Evolutionary conservation across 2,113 vertebrate genomes (phyloP).

Genomic region (Solenodon paradoxus): DNA sequence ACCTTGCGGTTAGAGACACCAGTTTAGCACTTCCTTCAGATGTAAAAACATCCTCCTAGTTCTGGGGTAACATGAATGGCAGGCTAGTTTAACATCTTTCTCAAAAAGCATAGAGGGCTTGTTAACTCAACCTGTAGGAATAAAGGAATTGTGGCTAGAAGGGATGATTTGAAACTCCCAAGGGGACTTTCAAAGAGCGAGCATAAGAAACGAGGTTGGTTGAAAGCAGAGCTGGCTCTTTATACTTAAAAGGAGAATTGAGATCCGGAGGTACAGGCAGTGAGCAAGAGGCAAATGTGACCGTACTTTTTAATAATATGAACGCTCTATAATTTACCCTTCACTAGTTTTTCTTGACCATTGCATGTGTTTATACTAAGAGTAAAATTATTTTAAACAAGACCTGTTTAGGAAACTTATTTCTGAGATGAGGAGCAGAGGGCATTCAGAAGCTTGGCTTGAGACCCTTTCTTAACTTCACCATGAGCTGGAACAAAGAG

Average conservation of each 20-base stretch:
- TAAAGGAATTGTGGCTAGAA: background rate
- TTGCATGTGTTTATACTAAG: background rate
- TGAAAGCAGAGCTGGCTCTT: background rate
- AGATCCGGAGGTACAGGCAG: background rate
- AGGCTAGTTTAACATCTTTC: background rate
- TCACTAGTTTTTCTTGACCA: background rate
- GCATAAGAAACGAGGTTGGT: background rate
- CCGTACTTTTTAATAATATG: background rate
- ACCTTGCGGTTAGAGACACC: background rate
- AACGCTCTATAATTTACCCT: background rate
- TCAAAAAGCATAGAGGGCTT: background rate
- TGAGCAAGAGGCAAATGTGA: background rate
- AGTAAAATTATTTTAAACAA: background rate
- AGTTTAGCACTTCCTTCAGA: background rate
- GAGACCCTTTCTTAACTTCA: background rate
- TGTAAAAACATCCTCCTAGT: conserved; percentile 9
- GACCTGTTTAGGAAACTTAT: background rate
- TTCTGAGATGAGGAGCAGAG: background rate
- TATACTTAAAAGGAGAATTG: background rate
- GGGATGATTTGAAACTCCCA: background rate
- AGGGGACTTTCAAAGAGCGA: background rate
- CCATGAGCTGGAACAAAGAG: background rate
- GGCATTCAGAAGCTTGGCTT: background rate
- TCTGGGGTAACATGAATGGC: background rate
- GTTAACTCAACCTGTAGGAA: background rate